A percentile compares a stretch with the other conserved stretches of the same genome.
These are phyloP conservation scores for Synanceia verrucosa DNA, from an alignment of 2,797 vertebrate species.

Conservation along the genomic window DNA sequence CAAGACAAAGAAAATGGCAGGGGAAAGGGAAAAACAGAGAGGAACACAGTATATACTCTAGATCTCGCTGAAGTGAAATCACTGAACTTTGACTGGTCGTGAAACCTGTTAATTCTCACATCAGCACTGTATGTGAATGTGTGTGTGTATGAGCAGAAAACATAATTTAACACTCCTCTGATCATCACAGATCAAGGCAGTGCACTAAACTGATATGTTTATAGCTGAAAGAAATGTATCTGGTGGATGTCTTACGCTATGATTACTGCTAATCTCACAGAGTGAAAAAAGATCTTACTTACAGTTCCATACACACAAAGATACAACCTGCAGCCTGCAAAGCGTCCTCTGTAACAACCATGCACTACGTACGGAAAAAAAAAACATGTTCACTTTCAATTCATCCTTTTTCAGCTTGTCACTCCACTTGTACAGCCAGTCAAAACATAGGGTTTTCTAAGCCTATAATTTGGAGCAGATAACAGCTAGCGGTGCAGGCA, in stretches of 20 bases:
- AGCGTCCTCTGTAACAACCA: not conserved
- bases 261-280: not conserved
- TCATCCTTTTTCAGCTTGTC: slow-evolving; percentile 40
- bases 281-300: not conserved
- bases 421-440: slow-evolving; percentile 50
- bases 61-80: slow-evolving; percentile 10
- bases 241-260: not conserved
- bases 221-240: not conserved
- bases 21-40: not conserved
- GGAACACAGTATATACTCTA: not conserved
- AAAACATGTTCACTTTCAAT: slow-evolving; percentile 50
- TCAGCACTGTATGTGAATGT: slow-evolving; percentile 9
- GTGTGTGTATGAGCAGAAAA: not conserved
- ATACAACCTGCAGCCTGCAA: not conserved
- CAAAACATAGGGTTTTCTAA: slow-evolving; percentile 60
- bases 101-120: slow-evolving; percentile 22
- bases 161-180: slow-evolving; percentile 18
- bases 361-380: not conserved
- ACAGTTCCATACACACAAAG: not conserved
- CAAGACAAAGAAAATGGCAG: not conserved
- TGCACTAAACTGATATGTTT: not conserved
- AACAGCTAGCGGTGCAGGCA: slow-evolving; percentile 67
- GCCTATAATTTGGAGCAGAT: slow-evolving; percentile 66
- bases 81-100: slow-evolving; percentile 34
- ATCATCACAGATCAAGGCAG: not conserved